Evolutionary conservation across 1,140 invertebrate genomes (phyloP), one percentile per base, ranked within the genome.

Genomic region (Phocides pigmalion): DNA sequence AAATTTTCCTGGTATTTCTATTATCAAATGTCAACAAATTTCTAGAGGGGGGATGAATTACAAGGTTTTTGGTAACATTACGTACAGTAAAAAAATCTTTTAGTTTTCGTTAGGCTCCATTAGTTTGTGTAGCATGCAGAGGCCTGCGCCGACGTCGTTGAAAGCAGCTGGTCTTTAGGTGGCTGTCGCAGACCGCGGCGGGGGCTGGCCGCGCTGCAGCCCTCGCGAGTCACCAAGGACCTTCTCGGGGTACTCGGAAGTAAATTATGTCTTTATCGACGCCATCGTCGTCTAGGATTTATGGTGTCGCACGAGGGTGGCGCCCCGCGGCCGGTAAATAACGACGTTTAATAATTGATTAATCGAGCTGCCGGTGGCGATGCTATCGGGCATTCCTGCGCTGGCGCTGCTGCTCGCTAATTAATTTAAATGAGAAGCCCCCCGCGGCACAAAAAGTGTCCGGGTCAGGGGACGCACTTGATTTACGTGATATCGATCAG

Each of bases 261-360:
- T 76, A 71, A 74, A 77, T 78, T 74, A 84, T 66, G 69, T 76
- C 75, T 82, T 64, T 81, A 78, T 81, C 77, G 44, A 65, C 50
- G 59, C 22, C 65, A 77, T 74, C 81, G 66, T 67, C 62, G 63
- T 72, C 35, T 64, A 72, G 58, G 66, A 70, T 75, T 80, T 75
- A 75, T 74, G 67, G 44, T 54, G 41, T 62, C 16, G 35, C 53
- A 65, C 39, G 56, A 61, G 58, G 65, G 56, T 62, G 67, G 72
- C 64, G 70, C 59, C 66, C 66, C 62, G 64, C 46, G 51, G 64
- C 44, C 63, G 37, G 66, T 84, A 77, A 84, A 82, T 87, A 81
- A 87, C 82, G 81, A 87, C 84, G 76, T 81, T 79, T 80, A 75
- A 79, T 82, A 80, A 83, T 84, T 85, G 84, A 87, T 87, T 85